Percentiles rank a stretch among this genome's conserved stretches.
phyloP scores from a whole-genome alignment of 2,888 invertebrate species.

The Gisinianus flammeolus region DNA sequence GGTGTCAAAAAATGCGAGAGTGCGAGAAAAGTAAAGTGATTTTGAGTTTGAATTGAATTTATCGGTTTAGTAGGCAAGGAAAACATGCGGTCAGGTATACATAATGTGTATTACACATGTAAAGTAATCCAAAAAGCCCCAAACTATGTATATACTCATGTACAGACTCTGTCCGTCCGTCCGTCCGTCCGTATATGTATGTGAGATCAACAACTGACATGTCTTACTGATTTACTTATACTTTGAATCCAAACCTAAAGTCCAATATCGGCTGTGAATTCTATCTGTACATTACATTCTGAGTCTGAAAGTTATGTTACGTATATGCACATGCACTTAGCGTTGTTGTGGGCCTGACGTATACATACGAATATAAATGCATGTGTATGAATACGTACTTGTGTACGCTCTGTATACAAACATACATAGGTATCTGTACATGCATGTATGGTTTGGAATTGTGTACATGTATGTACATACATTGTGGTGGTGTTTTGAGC shows the following conservation, averaged over 20 bases:
- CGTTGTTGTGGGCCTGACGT: no score
- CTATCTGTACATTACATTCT: neutral
- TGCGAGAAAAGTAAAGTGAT: slow-evolving; percentile 26
- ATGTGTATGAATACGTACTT: no score
- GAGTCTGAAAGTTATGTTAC: neutral
- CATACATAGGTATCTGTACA: no score
- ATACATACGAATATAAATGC: no score
- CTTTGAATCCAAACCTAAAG: neutral
- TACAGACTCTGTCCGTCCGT: no score
- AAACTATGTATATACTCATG: neutral
- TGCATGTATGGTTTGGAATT: no score
- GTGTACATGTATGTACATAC: neutral
- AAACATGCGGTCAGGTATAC: slow-evolving; percentile 37
- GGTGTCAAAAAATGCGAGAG: neutral
- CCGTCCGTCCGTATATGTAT: neutral
- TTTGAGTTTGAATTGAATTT: slow-evolving; percentile 35
- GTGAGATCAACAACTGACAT: neutral
- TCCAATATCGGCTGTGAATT: neutral
- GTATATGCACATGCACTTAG: neutral
- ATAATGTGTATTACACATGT: neutral
- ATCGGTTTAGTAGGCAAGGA: slow-evolving; percentile 38
- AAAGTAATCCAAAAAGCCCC: neutral
- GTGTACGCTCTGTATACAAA: no score
- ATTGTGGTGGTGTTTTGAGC: neutral
- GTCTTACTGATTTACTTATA: neutral